These are phyloP conservation scores for Anthrax anthrax DNA, from an alignment of 2,888 invertebrate genomes.

Conservation along the genomic window DNA sequence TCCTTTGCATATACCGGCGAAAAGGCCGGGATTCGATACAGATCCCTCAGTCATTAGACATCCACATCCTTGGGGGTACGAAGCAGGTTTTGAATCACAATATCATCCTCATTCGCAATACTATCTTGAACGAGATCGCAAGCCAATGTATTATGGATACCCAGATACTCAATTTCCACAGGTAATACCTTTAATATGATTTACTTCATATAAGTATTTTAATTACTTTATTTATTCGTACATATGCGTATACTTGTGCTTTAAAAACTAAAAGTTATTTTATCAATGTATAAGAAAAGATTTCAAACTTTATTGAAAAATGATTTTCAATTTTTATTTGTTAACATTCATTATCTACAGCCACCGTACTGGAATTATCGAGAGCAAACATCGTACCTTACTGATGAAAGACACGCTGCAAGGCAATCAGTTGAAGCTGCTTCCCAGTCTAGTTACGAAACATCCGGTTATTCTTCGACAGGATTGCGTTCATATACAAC, in stretches of 20 bases:
- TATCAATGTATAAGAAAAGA: too few species aligned
- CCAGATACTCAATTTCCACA: conserved; percentile 34
- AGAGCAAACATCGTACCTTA: conserved; percentile 25
- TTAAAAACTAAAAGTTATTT: too few species aligned
- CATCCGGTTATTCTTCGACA: conserved; percentile 30
- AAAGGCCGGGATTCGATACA: conserved; percentile 47
- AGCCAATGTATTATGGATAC: conserved; percentile 33
- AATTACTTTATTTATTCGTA: too few species aligned
- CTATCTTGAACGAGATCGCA: conserved; percentile 34
- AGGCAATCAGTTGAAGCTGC: conserved; percentile 35
- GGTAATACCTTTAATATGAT: too few species aligned
- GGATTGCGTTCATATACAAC: conserved; percentile 31
- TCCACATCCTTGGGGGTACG: conserved; percentile 34
- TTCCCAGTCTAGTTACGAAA: conserved; percentile 34
- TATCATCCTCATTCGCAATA: conserved; percentile 31
- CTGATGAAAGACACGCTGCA: conserved; percentile 32
- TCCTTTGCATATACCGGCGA: conserved; percentile 79
- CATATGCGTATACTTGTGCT: too few species aligned
- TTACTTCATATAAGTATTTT: too few species aligned
- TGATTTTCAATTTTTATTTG: too few species aligned
- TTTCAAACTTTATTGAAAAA: too few species aligned
- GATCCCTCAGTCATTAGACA: conserved; percentile 35
- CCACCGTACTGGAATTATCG: conserved; percentile 34
- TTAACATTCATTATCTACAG: too few species aligned
- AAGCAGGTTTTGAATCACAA: conserved; percentile 31